Base-by-base conservation (phyloP, 2,113 vertebrate genomes). In the Axis porcinus region DNA sequence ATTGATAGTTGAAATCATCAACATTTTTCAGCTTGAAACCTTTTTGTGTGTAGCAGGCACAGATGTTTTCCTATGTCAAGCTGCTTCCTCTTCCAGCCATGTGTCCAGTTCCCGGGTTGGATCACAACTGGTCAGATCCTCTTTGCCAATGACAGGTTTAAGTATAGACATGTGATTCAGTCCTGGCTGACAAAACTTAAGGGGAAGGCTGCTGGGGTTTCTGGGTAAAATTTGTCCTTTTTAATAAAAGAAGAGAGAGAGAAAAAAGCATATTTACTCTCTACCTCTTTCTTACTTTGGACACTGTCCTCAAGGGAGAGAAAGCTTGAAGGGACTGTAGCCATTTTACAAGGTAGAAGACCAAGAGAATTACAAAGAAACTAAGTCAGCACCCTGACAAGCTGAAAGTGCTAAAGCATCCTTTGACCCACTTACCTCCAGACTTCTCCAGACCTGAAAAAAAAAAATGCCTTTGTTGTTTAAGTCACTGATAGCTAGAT, bases 1-100 rank as follows among this genome's bases (percentile, higher is more conserved):
- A 83, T 11, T 40, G 50, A 58, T 60, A 90, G 30, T 93, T 93
- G 81, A 95, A 96, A 93, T 10, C 28, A 91, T 97, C 52, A 78
- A 52, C 40, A 28, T 89, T 96, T 94, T 98, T 87, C 74, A 93
- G 50, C 33, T 91, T 95, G 94, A 91, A 91, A 78, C 4, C 14
- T 94, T 83, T 67, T 92, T 47, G 33, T 7, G 6, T 40, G 23
- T 52, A 78, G 28, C 57, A 30, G 25, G 60, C 1, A 82, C 19
- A 55, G 40, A 67, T 6, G 5, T 84, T 78, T 91, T 17, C 40
- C 54, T 40, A 21, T 55, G 76, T 88, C 30, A 90, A 11, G 19
- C 36, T 82, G 6, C 13, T 95, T 97, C n/a, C 6, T 64, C 57
- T 94, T 88, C 27, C 17, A 43, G 86, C 64, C 28, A 19, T 76